phyloP scores from a whole-genome alignment of 1,140 invertebrate species.

The Nasonia giraulti region DNA sequence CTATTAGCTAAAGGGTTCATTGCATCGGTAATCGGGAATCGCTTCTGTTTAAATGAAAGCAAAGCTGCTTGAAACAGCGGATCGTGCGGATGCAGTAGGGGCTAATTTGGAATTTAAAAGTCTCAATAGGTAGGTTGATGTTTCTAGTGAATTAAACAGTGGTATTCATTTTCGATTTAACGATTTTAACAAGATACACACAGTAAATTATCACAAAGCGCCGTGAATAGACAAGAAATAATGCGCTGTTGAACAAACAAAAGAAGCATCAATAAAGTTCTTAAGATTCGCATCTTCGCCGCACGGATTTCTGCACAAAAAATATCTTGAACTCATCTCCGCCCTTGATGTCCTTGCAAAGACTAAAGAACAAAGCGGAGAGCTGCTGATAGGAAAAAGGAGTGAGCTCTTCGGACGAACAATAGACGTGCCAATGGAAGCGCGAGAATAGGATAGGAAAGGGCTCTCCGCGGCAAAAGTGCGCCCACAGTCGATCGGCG shows the following conservation, averaged over 20 bases:
- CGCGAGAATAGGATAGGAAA: slow-evolving; percentile 27
- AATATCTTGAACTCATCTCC: neutral
- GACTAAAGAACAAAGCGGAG: slow-evolving; percentile 16
- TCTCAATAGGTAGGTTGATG: neutral
- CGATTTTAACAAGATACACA: neutral
- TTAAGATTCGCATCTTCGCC: slow-evolving; percentile 31
- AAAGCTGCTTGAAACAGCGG: neutral
- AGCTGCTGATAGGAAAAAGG: slow-evolving; percentile 31
- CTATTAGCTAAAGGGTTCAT: neutral
- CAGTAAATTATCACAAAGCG: neutral
- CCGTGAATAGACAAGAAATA: neutral
- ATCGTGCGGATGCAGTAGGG: neutral
- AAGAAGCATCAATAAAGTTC: slow-evolving; percentile 28
- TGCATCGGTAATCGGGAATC: neutral
- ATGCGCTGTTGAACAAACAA: slow-evolving; percentile 2
- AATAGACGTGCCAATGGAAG: slow-evolving; percentile 28
- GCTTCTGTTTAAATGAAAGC: slow-evolving; percentile 26
- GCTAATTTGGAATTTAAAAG: neutral
- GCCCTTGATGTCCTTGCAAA: slow-evolving; percentile 16
- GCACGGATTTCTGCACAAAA: slow-evolving; percentile 20
- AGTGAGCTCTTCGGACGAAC: neutral
- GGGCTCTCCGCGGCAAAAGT: neutral
- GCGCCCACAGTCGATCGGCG: neutral
- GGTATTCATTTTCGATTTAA: neutral
- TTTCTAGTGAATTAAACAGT: neutral